Base-by-base conservation (phyloP, 2,797 vertebrate species). In the Pseudochirops cupreus region DNA sequence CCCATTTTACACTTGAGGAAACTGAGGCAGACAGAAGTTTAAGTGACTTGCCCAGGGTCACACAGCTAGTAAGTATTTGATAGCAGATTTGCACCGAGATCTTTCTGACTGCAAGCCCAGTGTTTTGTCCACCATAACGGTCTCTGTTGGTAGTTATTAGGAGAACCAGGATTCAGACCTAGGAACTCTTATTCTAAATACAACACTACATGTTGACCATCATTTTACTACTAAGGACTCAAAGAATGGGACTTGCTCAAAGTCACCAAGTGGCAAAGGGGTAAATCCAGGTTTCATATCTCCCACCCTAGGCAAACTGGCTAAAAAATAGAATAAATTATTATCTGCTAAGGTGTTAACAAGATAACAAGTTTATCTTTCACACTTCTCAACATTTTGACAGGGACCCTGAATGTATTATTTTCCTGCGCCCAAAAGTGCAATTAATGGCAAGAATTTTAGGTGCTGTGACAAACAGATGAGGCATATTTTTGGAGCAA, bases 271-370 rank as follows among this genome's bases (percentile, higher is more conserved):
- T 82, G 74, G 74, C 74, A 46, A 82, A 24, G 2, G 46, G 39
- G 39, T 0, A 46, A 82, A 82, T 7, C 21, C 74, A 82, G 74
- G 18, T 82, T 82, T 82, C 39, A 9, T 26, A 46, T 82, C n/a
- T 46, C n/a, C 39, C n/a, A 46, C 7, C 7, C 46, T 24, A 82
- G 39, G 39, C 62, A 74, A 2, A 18, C 13, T 74, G n/a, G n/a
- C 39, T 82, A 46, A 82, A 24, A 82, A 82, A 92, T 54, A 91
- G 54, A 67, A 91, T 82, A 59, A 96, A 55, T 90, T 96, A 92
- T 92, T 96, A 89, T 52, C 93, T 82, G 9, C 9, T 33, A 93
- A 95, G 59, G 33, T 94, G 59, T 96, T 96, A 94, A 97, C 52
- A 56, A 92, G 91, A 91, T 92, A 94, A 93, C 90, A n/a, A 16